Evolutionary conservation across 92 coral and sea anemone genomes (phyloP).

Genomic region (Scolanthus callimorphus): DNA sequence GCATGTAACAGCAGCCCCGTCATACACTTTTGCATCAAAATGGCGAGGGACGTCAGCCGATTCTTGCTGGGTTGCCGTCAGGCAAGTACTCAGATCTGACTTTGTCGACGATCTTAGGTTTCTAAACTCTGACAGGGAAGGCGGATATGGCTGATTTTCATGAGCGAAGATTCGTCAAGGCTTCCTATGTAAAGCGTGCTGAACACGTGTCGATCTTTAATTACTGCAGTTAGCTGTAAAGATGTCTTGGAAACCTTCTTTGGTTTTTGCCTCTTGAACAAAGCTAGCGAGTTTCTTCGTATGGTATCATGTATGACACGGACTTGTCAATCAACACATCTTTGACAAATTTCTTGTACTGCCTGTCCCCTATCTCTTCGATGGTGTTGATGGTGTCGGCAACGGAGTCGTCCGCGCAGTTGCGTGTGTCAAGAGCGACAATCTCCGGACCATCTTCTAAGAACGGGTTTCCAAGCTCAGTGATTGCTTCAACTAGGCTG

Average conservation of each 20-base stretch:
- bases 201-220: conserved; percentile 7
- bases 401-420: conserved; percentile 23
- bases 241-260: conserved; percentile 14
- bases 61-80: background rate
- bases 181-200: conserved; percentile 21
- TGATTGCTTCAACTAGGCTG: conserved; percentile 16
- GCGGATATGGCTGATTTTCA: conserved; percentile 43
- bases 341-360: background rate
- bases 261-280: conserved; percentile 19
- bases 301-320: background rate
- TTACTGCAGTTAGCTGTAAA: conserved; percentile 4
- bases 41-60: conserved; percentile 1
- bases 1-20: conserved; percentile 41
- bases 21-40: conserved; percentile 38
- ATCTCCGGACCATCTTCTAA: conserved; percentile 34
- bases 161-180: conserved; percentile 30
- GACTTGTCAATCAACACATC: background rate
- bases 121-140: conserved; percentile 45
- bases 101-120: conserved; percentile 22
- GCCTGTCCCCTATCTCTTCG: conserved; percentile 3
- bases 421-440: conserved; percentile 27
- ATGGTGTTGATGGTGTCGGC: conserved; percentile 4
- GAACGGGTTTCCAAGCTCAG: conserved; percentile 36
- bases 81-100: conserved; percentile 19
- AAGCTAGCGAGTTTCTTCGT: background rate